These are phyloP conservation scores for Pseudanteris insignis DNA, from an alignment of 2,888 invertebrate genomes.

Conservation along the genomic window DNA sequence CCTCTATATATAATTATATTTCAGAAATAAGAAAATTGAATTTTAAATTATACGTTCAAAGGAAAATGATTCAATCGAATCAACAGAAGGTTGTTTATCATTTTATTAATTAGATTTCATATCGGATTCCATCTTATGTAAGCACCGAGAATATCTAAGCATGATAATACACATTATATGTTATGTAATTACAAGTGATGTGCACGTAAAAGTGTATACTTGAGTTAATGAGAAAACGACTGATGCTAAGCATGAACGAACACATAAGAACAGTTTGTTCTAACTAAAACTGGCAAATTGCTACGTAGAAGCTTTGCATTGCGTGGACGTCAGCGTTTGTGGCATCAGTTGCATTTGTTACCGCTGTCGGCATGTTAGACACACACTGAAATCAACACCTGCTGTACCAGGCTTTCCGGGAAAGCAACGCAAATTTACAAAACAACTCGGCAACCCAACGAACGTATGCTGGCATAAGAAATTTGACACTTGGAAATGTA, in stretches of 20 bases:
- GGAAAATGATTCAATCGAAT: too few relatives aligned
- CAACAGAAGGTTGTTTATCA: too few relatives aligned
- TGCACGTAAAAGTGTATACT: too few relatives aligned
- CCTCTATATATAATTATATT: too few relatives aligned
- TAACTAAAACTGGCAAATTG: slow-evolving; percentile 7
- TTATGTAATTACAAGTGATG: too few relatives aligned
- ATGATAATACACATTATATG: too few relatives aligned
- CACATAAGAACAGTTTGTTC: slow-evolving; percentile 18
- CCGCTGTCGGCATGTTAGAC: slow-evolving; percentile 5
- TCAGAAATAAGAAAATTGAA: too few relatives aligned
- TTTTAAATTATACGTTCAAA: too few relatives aligned
- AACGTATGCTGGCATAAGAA: slow-evolving; percentile 8
- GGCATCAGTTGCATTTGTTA: slow-evolving; percentile 13
- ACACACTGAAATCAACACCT: slow-evolving; percentile 18
- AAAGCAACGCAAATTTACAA: slow-evolving; percentile 8
- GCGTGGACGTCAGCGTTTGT: slow-evolving; percentile 12
- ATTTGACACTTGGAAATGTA: slow-evolving; percentile 16
- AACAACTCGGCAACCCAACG: slow-evolving; percentile 2
- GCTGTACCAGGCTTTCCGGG: slow-evolving; percentile 3
- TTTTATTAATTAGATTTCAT: too few relatives aligned
- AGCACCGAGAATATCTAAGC: too few relatives aligned
- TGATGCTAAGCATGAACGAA: slow-evolving; percentile 10
- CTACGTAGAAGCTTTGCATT: too few relatives aligned
- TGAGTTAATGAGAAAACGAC: slow-evolving; percentile 16
- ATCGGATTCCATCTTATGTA: too few relatives aligned